Conservation (phyloP, 2,113 vertebrate species). For the Poeciliopsis occidentalis region DNA sequence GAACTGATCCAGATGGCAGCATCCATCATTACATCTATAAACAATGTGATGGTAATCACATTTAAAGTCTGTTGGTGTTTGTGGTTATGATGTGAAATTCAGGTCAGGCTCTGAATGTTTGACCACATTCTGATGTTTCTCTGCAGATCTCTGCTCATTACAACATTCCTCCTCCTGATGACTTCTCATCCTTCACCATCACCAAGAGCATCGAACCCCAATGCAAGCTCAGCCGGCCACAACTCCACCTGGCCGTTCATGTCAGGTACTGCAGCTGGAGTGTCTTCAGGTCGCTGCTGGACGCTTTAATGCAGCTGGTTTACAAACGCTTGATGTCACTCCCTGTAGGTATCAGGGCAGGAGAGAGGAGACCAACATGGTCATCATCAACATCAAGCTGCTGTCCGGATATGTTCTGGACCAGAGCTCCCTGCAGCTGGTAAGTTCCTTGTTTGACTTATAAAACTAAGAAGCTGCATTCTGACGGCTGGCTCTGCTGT, state of each 20-base stretch:
- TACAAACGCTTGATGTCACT: not conserved
- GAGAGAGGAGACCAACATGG: conserved; percentile 83
- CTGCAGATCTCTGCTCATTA: conserved; percentile 75
- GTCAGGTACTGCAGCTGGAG: conserved; percentile 55
- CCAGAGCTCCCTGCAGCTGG: conserved; percentile 62
- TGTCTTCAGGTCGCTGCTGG: not conserved
- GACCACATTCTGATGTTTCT: not conserved
- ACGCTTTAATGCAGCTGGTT: not conserved
- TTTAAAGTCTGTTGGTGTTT: too few species aligned
- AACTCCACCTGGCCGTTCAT: conserved; percentile 45
- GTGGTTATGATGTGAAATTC: too few species aligned
- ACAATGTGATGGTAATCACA: too few species aligned
- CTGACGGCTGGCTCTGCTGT: not conserved
- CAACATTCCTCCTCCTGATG: conserved; percentile 76
- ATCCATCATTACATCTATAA: too few species aligned
- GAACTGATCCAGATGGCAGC: too few species aligned
- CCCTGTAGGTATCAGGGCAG: conserved; percentile 72
- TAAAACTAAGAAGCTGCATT: not conserved
- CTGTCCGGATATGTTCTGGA: conserved; percentile 79
- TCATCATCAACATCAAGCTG: conserved; percentile 82
- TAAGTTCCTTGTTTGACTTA: conserved; percentile 47
- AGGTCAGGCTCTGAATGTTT: too few species aligned
- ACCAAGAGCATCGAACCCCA: conserved; percentile 19
- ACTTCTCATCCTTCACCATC: conserved; percentile 72
- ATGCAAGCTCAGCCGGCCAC: conserved; percentile 49